Percentiles rank a stretch among this genome's conserved stretches.
Conservation (phyloP, 2,113 vertebrate species). For the Asarcornis scutulata region DNA sequence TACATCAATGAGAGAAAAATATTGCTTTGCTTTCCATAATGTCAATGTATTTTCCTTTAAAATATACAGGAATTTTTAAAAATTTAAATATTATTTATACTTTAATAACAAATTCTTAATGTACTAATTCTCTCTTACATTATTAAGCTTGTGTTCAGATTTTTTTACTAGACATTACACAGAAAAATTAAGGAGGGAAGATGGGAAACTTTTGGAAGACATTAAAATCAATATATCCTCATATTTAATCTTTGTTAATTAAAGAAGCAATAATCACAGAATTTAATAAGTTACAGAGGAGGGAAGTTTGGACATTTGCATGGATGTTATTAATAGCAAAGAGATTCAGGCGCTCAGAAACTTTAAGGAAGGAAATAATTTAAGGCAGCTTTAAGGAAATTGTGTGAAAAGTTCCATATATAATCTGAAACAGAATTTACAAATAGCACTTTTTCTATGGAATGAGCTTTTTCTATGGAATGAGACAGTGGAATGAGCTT, state of each 20-base stretch:
- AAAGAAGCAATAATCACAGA: background rate
- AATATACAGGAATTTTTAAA: background rate
- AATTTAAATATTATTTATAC: background rate
- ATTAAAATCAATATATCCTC: background rate
- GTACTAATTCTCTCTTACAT: background rate
- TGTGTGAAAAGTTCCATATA: background rate
- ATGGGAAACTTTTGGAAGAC: background rate
- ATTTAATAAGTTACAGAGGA: background rate
- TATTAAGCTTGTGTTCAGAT: background rate
- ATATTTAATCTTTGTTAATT: background rate
- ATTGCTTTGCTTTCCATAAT: background rate
- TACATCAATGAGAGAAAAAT: background rate
- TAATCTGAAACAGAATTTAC: background rate
- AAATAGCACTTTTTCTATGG: background rate
- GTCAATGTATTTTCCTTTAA: background rate
- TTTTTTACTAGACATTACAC: background rate
- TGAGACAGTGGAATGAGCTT: background rate
- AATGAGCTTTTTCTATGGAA: background rate
- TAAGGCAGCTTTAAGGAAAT: background rate
- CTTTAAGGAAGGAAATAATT: background rate
- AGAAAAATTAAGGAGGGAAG: background rate
- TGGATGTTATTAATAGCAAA: background rate
- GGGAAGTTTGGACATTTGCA: background rate
- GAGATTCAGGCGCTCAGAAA: background rate
- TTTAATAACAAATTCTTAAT: background rate